A percentile compares a stretch with the other conserved stretches of the same genome.
Evolutionary conservation across 1,140 invertebrate species (phyloP).

Genomic region (Nylanderia fulva): DNA sequence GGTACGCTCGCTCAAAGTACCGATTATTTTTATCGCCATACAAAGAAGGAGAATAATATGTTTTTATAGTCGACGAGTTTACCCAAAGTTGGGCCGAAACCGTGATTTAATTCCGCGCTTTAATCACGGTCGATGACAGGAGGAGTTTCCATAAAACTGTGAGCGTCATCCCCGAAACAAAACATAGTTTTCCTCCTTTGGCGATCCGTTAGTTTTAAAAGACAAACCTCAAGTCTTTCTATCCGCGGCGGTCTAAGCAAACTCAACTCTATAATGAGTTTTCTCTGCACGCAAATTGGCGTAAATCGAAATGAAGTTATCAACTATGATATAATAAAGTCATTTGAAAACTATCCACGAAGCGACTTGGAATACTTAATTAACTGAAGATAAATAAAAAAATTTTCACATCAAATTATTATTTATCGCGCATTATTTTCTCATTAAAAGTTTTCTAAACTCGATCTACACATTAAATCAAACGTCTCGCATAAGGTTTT

Average conservation of each 20-base stretch:
- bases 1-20: neutral
- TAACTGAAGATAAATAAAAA: neutral
- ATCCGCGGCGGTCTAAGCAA: conserved; percentile 30
- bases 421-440: neutral
- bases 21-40: conserved; percentile 28
- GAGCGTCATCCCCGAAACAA: conserved; percentile 27
- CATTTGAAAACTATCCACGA: conserved; percentile 20
- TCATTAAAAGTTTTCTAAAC: neutral
- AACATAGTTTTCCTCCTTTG: conserved; percentile 29
- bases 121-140: conserved; percentile 41
- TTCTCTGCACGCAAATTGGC: conserved; percentile 45
- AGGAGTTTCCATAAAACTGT: conserved; percentile 23
- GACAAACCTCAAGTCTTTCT: conserved; percentile 48
- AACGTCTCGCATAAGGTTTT: neutral
- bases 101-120: conserved; percentile 39
- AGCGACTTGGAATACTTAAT: neutral
- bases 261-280: conserved; percentile 53
- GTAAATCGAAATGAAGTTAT: conserved; percentile 61
- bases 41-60: conserved; percentile 9
- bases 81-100: conserved; percentile 7
- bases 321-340: conserved; percentile 40
- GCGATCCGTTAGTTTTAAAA: conserved; percentile 42
- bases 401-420: neutral
- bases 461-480: conserved; percentile 5
- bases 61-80: conserved; percentile 35